Conservation (phyloP, 2,888 invertebrate genomes). For the Drosophila formosana region DNA sequence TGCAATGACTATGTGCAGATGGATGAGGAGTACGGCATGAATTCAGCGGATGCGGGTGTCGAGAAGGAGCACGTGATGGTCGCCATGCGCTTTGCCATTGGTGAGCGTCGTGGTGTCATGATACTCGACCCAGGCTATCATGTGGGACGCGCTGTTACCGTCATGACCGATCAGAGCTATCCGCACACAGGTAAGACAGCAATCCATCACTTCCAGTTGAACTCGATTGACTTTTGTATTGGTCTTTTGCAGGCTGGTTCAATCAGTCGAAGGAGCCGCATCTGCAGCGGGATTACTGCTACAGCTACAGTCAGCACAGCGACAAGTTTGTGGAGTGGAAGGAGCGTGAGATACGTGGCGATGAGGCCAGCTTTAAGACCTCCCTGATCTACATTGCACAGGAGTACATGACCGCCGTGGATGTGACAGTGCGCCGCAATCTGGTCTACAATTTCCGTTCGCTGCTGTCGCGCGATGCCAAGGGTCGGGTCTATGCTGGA, state of each 20-base stretch:
- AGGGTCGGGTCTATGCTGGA: slow-evolving; percentile 93
- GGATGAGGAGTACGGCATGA: slow-evolving; percentile 86
- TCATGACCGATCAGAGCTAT: slow-evolving; percentile 93
- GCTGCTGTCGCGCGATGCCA: slow-evolving; percentile 92
- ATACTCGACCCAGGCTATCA: slow-evolving; percentile 97
- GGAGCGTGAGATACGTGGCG: slow-evolving; percentile 90
- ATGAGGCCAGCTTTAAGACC: slow-evolving; percentile 88
- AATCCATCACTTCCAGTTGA: not conserved
- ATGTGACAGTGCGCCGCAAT: slow-evolving; percentile 95
- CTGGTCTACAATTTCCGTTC: slow-evolving; percentile 93
- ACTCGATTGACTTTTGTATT: not conserved
- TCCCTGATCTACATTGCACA: slow-evolving; percentile 92
- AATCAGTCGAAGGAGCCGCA: slow-evolving; percentile 91
- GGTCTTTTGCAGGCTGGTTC: slow-evolving; percentile 89
- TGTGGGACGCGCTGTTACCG: slow-evolving; percentile 93
- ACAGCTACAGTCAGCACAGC: slow-evolving; percentile 89
- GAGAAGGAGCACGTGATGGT: slow-evolving; percentile 96
- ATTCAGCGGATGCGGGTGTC: slow-evolving; percentile 85
- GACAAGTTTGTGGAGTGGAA: slow-evolving; percentile 94
- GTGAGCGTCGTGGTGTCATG: slow-evolving; percentile 91
- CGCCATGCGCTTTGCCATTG: slow-evolving; percentile 90
- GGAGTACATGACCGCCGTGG: slow-evolving; percentile 92
- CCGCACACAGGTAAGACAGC: slow-evolving; percentile 89
- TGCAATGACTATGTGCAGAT: slow-evolving; percentile 87
- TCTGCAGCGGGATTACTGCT: slow-evolving; percentile 93